These are phyloP conservation scores for Orthonyx spaldingii DNA, from an alignment of 2,113 vertebrate species.

Conservation along the genomic window DNA sequence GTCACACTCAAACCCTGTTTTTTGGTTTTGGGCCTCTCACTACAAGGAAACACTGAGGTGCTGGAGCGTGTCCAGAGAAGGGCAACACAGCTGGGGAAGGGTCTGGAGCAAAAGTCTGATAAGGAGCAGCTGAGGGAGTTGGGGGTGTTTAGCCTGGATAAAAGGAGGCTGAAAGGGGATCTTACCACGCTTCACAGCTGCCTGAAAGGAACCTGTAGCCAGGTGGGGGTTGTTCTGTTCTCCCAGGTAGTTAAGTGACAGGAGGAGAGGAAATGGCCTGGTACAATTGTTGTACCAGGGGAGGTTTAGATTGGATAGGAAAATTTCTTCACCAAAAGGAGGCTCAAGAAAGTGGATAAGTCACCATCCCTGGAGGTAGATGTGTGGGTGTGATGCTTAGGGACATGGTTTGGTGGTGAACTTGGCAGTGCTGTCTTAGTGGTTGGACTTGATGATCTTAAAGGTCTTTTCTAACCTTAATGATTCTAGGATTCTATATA, in stretches of 20 bases:
- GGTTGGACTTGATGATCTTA: background rate
- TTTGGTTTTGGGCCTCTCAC: background rate
- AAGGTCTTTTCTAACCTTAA: background rate
- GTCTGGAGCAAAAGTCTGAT: background rate
- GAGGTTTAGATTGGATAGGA: background rate
- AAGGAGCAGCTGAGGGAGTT: background rate
- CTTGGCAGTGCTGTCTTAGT: background rate
- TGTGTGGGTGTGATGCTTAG: background rate
- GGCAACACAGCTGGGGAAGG: background rate
- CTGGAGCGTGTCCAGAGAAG: background rate
- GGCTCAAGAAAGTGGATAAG: background rate
- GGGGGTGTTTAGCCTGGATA: background rate
- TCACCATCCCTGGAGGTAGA: background rate
- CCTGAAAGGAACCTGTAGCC: background rate
- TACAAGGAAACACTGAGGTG: background rate
- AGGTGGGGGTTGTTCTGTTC: background rate
- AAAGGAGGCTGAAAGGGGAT: background rate
- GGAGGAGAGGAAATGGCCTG: background rate
- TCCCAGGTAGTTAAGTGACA: too few species aligned
- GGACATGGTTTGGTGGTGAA: background rate
- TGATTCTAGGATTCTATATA: background rate
- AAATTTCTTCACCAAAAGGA: background rate
- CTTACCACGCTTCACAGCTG: fast-evolving
- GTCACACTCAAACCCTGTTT: background rate
- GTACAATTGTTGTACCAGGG: background rate